phyloP scores from a whole-genome alignment of 2,888 invertebrate species.

The Lasioglossum morio region DNA sequence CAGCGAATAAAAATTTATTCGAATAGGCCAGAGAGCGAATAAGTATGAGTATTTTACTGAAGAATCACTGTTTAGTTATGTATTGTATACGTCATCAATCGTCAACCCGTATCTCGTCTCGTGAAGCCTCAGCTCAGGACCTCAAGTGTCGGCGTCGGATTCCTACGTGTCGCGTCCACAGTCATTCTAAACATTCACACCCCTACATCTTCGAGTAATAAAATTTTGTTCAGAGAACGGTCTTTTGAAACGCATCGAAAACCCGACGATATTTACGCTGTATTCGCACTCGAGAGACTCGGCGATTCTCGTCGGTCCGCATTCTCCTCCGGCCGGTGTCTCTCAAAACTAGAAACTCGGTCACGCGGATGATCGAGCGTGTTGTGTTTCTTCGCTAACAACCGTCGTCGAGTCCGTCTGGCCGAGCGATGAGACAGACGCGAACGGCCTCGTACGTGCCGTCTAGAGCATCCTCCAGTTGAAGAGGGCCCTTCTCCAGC shows the following conservation, averaged over 20 bases:
- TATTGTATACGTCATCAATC: too few relatives aligned
- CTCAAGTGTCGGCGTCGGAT: too few relatives aligned
- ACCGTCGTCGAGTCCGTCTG: slow-evolving; percentile 65
- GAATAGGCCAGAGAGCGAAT: too few relatives aligned
- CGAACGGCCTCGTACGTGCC: slow-evolving; percentile 62
- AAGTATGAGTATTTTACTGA: too few relatives aligned
- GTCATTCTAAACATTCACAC: too few relatives aligned
- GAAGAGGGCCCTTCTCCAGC: slow-evolving; percentile 55
- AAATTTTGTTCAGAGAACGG: neutral
- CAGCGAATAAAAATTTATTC: too few relatives aligned
- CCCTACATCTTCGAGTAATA: too few relatives aligned
- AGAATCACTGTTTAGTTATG: too few relatives aligned
- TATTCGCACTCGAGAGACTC: neutral
- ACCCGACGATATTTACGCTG: neutral
- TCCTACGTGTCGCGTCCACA: too few relatives aligned
- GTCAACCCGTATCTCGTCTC: too few relatives aligned
- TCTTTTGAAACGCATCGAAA: neutral
- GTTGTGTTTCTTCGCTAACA: slow-evolving; percentile 54
- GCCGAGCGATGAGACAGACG: slow-evolving; percentile 57
- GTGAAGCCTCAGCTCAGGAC: too few relatives aligned
- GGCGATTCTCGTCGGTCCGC: neutral
- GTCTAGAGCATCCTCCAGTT: slow-evolving; percentile 62
- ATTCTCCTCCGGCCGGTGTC: neutral
- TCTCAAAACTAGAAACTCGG: slow-evolving; percentile 33
- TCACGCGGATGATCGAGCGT: slow-evolving; percentile 56